Evolutionary conservation across 2,113 vertebrate species (phyloP).

Genomic region (Gracilinanus agilis): DNA sequence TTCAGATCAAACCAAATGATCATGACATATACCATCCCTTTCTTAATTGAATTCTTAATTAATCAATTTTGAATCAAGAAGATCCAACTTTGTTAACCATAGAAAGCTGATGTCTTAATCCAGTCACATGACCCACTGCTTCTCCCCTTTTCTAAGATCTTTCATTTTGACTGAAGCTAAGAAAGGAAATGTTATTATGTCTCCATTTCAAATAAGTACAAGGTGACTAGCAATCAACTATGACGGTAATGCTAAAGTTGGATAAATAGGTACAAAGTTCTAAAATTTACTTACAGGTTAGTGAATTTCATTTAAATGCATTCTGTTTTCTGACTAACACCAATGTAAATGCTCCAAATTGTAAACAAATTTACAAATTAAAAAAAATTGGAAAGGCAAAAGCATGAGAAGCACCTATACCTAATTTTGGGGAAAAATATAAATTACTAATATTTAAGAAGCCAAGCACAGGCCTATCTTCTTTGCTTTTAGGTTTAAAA

Average conservation of each 20-base stretch:
- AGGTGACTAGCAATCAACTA: neutral
- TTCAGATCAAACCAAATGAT: neutral
- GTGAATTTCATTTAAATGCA: conserved; percentile 14
- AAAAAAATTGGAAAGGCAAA: neutral
- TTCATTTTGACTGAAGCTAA: neutral
- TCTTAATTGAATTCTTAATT: neutral
- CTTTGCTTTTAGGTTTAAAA: conserved; percentile 19
- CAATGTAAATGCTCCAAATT: conserved; percentile 32
- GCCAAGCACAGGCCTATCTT: neutral
- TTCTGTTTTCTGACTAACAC: conserved; percentile 29
- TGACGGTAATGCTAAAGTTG: neutral
- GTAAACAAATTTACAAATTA: conserved; percentile 19
- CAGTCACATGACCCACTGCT: neutral
- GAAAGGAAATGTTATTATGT: neutral
- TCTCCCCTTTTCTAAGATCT: neutral
- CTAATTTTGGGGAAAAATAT: neutral
- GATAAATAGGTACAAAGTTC: neutral
- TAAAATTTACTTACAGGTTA: neutral
- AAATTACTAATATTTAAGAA: neutral
- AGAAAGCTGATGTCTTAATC: neutral
- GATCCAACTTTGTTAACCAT: neutral
- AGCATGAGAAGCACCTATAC: conserved; percentile 24
- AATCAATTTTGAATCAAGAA: neutral
- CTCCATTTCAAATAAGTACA: neutral
- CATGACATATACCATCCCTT: neutral